Base-by-base conservation (phyloP, 2,888 invertebrate genomes). In the Nemotelus pantherinus region DNA sequence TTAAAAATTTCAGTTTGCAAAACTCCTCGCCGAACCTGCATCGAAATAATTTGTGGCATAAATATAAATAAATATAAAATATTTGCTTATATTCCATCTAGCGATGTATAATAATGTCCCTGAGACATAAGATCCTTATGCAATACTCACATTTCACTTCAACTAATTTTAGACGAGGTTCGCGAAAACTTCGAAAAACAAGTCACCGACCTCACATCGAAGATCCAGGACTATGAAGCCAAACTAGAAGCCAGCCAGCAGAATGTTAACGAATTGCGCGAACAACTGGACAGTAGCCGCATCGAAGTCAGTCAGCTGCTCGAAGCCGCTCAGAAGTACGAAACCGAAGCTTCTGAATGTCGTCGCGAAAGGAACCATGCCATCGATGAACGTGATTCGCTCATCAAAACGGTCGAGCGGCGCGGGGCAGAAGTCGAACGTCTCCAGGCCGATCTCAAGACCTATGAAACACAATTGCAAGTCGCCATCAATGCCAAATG, bases 401-500 rank as follows among this genome's bases (percentile, higher is more conserved):
- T 94, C 70, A 89, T 92, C 39, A 90, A 91, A 81, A 92, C 93
- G 84, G 87, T 94, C 43, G 92, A 94, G 83, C 89, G 94, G 44
- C 89, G 94, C 75, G 91, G 92, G 84, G 88, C 90, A 0, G 94
- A 95, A 88, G 86, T 94, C 58, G 93, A 94, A 84, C 89, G 93
- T 74, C 86, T 94, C 78, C 92, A 91, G 82, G 88, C 90, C 3
- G 95, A 93, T 85, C 87, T 94, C 80, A 88, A 89, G 65, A 88
- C 91, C 2, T 87, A 95, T 75, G 91, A 93, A n/a, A 90, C 91
- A 81, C 95, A 95, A 86, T 86, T 97, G 53, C 91, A 93, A 82
- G 86, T 90, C 71, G 93, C 95, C 43, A 92, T 95, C 79, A 90
- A 92, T 82, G 91, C 93, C 2, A 96, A 96, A 88, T 95, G 94